Percentiles rank a stretch among this genome's conserved stretches.
Conservation (phyloP, 2,888 invertebrate genomes). For the Rhimphoctona megacephalus region DNA sequence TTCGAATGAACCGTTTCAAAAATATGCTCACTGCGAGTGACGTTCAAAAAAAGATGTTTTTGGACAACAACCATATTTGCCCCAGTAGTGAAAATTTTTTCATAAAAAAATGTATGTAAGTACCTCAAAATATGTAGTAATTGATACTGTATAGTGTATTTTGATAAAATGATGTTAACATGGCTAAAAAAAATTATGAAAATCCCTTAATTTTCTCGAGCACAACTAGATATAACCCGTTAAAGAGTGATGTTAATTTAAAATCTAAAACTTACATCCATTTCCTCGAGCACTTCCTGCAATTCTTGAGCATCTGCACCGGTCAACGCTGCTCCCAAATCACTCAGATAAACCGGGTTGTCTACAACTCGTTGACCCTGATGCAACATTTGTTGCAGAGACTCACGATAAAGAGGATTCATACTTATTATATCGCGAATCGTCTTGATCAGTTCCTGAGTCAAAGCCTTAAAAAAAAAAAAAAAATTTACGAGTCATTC, state of each 20-base stretch:
- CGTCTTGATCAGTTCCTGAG: constrained; percentile 98
- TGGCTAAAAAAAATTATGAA: no score
- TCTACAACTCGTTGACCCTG: constrained; percentile 98
- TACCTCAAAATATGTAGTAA: no score
- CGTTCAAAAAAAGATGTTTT: no score
- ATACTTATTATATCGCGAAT: constrained; percentile 98
- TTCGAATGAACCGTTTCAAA: no score
- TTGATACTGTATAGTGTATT: no score
- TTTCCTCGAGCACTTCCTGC: constrained; percentile 97
- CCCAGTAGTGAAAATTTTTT: no score
- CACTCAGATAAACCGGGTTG: constrained; percentile 98
- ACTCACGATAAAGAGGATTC: constrained; percentile 98
- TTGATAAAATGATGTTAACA: no score
- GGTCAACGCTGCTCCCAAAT: constrained; percentile 97
- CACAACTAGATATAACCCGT: no score
- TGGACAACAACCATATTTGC: no score
- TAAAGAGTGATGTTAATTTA: not conserved
- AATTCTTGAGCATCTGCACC: constrained; percentile 96
- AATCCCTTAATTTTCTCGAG: no score
- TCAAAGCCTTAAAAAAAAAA: constrained; percentile 90
- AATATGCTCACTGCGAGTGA: no score
- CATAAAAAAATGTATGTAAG: no score
- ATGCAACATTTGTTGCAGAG: constrained; percentile 98
- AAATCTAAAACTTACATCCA: constrained; percentile 89
- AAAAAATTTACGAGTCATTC: not conserved